These are phyloP conservation scores for Neopipo cinnamomea DNA, from an alignment of 2,113 vertebrate genomes.

Conservation along the genomic window DNA sequence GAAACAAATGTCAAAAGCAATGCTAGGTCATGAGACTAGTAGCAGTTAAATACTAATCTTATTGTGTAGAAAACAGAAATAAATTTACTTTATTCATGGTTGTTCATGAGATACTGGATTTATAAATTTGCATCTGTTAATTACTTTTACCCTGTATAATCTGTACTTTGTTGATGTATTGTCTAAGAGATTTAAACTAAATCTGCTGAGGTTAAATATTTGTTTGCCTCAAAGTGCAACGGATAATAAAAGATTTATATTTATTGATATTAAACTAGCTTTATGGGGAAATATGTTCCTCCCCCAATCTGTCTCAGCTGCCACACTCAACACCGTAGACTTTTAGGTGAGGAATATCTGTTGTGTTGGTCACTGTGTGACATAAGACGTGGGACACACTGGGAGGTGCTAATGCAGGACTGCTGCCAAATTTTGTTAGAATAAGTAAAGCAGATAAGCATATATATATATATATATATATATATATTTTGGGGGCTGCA, in stretches of 20 bases:
- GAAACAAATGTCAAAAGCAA: not conserved
- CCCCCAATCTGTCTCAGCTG: not conserved
- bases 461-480: not conserved
- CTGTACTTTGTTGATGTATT: conserved; percentile 11
- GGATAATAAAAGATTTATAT: not conserved
- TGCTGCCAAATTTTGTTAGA: not conserved
- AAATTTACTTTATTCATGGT: not conserved
- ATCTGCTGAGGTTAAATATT: conserved; percentile 25
- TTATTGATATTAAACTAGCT: conserved; percentile 13
- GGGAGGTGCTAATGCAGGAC: not conserved
- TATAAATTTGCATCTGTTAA: conserved; percentile 47
- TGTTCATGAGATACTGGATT: not conserved
- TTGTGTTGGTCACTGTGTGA: not conserved
- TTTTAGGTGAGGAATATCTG: not conserved
- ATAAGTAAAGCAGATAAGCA: not conserved
- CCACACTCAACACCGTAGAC: rapidly evolving
- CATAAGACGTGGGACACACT: not conserved
- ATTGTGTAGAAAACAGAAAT: not conserved
- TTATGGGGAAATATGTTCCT: not conserved
- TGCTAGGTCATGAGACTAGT: not conserved
- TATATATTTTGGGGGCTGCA: not conserved
- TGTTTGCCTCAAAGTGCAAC: not conserved
- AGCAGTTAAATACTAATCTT: not conserved
- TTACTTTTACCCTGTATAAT: conserved; percentile 37
- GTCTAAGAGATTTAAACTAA: conserved; percentile 24